Evolutionary conservation across 2,797 vertebrate genomes (phyloP).

Genomic region (Cyclura pinguis): DNA sequence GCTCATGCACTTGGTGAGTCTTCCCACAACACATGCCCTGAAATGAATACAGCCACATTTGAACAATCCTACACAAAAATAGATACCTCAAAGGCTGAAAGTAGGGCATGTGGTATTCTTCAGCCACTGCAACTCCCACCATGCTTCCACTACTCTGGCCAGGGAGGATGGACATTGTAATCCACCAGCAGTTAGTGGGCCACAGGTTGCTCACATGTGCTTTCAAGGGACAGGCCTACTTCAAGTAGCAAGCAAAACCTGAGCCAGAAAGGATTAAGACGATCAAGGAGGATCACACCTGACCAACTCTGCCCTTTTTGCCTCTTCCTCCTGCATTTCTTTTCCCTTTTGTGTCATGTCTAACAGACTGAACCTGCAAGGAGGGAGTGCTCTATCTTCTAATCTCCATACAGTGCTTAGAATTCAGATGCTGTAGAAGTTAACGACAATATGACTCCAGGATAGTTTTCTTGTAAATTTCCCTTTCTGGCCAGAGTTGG

Average conservation of each 20-base stretch:
- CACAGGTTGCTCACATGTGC: not conserved
- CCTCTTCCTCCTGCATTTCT: not conserved
- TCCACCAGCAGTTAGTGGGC: not conserved
- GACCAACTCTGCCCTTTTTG: not conserved
- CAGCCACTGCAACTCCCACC: not conserved
- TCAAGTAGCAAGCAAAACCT: not conserved
- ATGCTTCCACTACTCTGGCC: not conserved
- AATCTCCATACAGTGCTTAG: not conserved
- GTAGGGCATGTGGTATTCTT: not conserved
- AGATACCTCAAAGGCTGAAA: not conserved
- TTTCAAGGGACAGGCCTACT: not conserved
- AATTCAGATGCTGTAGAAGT: not conserved
- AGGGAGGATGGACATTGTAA: not conserved
- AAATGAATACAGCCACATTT: not conserved
- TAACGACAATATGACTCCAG: not conserved
- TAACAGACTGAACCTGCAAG: not conserved
- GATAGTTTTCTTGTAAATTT: not conserved
- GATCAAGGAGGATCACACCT: not conserved
- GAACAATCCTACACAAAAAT: not conserved
- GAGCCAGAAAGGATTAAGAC: not conserved
- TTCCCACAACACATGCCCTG: not conserved
- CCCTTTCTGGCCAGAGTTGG: not conserved
- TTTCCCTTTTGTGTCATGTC: not conserved
- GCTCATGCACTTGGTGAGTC: slow-evolving; percentile 89
- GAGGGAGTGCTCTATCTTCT: not conserved